Percentiles rank a stretch among this genome's conserved stretches.
Conservation (phyloP, 2,113 vertebrate genomes). For the Paradoxurus hermaphroditus region DNA sequence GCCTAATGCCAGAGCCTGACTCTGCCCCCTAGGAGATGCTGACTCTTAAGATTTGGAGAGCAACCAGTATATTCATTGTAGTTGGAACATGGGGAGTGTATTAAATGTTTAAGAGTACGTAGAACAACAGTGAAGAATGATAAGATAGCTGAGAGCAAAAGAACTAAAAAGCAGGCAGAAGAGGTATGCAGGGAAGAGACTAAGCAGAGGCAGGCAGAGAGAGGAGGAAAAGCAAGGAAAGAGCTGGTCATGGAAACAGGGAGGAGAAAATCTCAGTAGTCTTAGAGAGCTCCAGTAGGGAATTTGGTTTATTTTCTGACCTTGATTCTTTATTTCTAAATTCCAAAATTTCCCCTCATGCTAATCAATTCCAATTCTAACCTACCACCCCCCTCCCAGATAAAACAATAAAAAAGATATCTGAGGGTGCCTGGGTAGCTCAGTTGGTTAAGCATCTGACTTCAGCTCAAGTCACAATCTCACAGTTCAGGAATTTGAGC, state of each 20-base stretch:
- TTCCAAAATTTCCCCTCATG: neutral
- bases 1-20: neutral
- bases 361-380: neutral
- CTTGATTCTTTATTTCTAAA: neutral
- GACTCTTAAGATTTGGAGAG: neutral
- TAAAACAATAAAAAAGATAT: neutral
- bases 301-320: neutral
- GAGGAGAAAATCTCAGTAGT: neutral
- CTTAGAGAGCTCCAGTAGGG: neutral
- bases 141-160: neutral
- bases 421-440: too few relatives aligned
- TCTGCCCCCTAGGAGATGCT: neutral
- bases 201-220: neutral
- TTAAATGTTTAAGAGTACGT: neutral
- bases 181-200: neutral
- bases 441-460: too few relatives aligned
- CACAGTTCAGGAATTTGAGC: too few relatives aligned
- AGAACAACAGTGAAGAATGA: neutral
- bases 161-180: neutral
- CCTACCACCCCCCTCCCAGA: accelerated
- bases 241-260: neutral
- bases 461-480: too few relatives aligned
- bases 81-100: neutral
- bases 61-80: neutral
- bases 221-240: neutral